Evolutionary conservation across 2,888 invertebrate species (phyloP).

Genomic region (Calameuta filiformis): DNA sequence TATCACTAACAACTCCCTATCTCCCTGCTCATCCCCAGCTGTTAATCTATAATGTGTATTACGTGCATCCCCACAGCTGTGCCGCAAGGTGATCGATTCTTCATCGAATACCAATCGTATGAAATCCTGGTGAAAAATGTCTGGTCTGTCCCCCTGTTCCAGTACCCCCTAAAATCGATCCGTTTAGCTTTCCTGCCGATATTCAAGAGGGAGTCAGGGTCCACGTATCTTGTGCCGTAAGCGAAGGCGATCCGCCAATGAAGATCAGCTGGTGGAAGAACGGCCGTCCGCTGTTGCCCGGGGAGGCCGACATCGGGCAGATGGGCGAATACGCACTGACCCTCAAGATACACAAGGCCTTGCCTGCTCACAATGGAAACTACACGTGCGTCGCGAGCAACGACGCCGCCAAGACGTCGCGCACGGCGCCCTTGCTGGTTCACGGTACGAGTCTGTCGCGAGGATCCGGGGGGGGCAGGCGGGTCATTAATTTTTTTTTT

Average conservation of each 20-base stretch:
- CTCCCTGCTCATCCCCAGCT: neutral
- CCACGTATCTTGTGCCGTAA: conserved; percentile 68
- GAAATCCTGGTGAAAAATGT: neutral
- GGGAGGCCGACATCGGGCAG: conserved; percentile 57
- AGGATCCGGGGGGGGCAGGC: neutral
- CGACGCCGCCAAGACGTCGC: conserved; percentile 65
- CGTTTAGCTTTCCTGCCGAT: conserved; percentile 67
- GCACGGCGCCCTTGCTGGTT: conserved; percentile 67
- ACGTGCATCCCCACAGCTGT: neutral
- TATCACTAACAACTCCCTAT: neutral
- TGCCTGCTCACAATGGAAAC: conserved; percentile 68
- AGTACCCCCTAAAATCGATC: conserved; percentile 69
- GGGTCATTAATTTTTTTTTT: neutral
- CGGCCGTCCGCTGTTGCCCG: conserved; percentile 66
- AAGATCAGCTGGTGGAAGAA: conserved; percentile 71
- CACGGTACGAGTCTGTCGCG: conserved; percentile 60
- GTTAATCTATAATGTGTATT: neutral
- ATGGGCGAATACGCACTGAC: conserved; percentile 61
- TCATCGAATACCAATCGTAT: neutral
- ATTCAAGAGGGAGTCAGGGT: conserved; percentile 67
- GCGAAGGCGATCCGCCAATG: conserved; percentile 70
- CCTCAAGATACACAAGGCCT: conserved; percentile 68
- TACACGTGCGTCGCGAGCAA: conserved; percentile 69
- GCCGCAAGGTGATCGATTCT: neutral
- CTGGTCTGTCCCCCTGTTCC: conserved; percentile 40